Evolutionary conservation across 2,797 vertebrate genomes (phyloP).

Genomic region (Ispidina picta): DNA sequence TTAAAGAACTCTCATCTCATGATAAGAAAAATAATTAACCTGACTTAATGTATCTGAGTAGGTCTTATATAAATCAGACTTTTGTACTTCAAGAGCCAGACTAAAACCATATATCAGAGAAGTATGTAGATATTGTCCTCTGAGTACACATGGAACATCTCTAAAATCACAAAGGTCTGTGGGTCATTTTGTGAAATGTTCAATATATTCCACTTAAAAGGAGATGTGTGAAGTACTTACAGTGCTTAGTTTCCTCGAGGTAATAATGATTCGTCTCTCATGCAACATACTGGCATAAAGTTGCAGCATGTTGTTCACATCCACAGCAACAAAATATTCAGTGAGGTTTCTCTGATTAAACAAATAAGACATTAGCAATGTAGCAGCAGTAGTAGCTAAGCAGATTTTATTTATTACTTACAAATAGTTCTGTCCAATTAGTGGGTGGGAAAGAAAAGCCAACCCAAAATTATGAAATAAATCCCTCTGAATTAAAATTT

Average conservation of each 20-base stretch:
- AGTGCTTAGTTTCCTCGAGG: conserved; percentile 98
- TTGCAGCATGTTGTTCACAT: conserved; percentile 97
- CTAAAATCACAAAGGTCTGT: conserved; percentile 58
- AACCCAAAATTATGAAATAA: background rate
- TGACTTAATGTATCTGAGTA: conserved; percentile 80
- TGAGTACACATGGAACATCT: conserved; percentile 57
- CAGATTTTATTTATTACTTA: background rate
- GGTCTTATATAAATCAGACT: conserved; percentile 76
- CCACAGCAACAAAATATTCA: conserved; percentile 98
- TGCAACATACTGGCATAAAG: conserved; percentile 97
- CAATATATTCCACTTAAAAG: conserved; percentile 57
- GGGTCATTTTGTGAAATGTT: conserved; percentile 68
- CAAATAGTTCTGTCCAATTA: background rate
- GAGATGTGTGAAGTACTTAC: conserved; percentile 85
- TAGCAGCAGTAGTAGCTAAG: background rate
- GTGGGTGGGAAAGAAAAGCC: fast-evolving
- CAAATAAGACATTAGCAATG: conserved; percentile 46
- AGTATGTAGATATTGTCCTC: conserved; percentile 73
- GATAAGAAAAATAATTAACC: conserved; percentile 83
- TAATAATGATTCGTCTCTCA: conserved; percentile 94
- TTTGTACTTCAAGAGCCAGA: conserved; percentile 77
- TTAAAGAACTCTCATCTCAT: conserved; percentile 76
- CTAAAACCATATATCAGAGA: conserved; percentile 71
- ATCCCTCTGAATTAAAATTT: background rate
- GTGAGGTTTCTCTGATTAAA: conserved; percentile 93